These are phyloP conservation scores for Noturus placidus DNA, from an alignment of 2,113 vertebrate species.

Conservation along the genomic window DNA sequence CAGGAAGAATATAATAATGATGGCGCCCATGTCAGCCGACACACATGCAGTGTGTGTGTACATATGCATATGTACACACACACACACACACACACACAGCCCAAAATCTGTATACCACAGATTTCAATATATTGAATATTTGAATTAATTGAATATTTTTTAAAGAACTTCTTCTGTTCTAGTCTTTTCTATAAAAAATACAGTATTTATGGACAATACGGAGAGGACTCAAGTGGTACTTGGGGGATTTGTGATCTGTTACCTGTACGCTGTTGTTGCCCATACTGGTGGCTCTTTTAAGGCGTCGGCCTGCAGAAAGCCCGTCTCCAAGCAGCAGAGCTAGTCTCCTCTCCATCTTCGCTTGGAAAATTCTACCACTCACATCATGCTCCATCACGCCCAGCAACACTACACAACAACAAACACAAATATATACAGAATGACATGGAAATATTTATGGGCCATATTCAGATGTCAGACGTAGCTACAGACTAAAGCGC, in stretches of 20 bases:
- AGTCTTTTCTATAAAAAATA: not conserved
- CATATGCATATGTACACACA: not conserved
- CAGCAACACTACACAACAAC: constrained; percentile 70
- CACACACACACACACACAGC: not conserved
- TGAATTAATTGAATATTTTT: not conserved
- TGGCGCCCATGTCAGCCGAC: not conserved
- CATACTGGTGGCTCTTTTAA: constrained; percentile 83
- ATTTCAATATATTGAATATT: not conserved
- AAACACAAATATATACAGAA: not conserved
- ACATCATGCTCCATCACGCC: constrained; percentile 84
- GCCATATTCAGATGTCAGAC: not conserved
- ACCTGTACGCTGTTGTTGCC: constrained; percentile 80
- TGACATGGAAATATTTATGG: not conserved
- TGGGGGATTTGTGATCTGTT: not conserved
- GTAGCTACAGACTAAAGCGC: not conserved
- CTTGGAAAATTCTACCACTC: constrained; percentile 83
- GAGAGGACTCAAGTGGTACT: not conserved
- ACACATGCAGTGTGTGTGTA: not conserved
- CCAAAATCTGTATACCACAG: not conserved
- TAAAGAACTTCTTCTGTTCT: not conserved
- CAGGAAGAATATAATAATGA: constrained; percentile 34
- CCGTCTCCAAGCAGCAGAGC: constrained; percentile 86
- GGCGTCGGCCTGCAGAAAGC: constrained; percentile 72
- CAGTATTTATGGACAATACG: not conserved
- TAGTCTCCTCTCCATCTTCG: constrained; percentile 88